phyloP scores from a whole-genome alignment of 1,140 invertebrate species.

The Dreissena polymorpha region DNA sequence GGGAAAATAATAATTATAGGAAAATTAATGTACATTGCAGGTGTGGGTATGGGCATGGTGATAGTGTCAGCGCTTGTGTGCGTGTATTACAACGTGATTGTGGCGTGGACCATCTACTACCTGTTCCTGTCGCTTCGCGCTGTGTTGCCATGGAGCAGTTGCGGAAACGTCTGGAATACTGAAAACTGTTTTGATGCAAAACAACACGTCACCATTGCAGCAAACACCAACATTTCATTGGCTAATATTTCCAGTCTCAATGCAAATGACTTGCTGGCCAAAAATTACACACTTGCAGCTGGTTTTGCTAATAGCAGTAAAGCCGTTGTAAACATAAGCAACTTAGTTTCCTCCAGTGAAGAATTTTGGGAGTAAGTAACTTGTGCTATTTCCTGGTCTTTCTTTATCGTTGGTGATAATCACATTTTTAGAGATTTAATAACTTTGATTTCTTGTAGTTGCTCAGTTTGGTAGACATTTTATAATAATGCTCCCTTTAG shows the following conservation, averaged over 20 bases:
- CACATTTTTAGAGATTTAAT: too few relatives aligned
- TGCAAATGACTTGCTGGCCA: conserved; percentile 11
- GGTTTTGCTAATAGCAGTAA: neutral
- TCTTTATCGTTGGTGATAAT: too few relatives aligned
- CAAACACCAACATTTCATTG: neutral
- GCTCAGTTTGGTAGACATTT: too few relatives aligned
- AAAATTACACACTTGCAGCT: neutral
- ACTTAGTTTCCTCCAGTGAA: conserved; percentile 68
- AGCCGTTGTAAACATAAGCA: neutral
- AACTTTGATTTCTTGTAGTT: too few relatives aligned
- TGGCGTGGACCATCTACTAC: conserved; percentile 99
- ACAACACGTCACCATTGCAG: conserved; percentile 14
- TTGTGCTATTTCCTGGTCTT: neutral
- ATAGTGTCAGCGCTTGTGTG: conserved; percentile 98
- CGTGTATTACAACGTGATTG: conserved; percentile 99
- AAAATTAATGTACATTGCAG: conserved; percentile 57
- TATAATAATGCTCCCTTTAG: too few relatives aligned
- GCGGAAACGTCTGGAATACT: conserved; percentile 93
- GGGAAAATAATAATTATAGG: too few relatives aligned
- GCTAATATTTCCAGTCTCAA: conserved; percentile 7
- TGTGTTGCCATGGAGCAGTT: conserved; percentile 93
- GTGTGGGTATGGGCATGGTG: conserved; percentile 77
- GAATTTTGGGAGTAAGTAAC: conserved; percentile 76
- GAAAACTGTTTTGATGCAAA: conserved; percentile 65
- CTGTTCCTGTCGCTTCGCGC: conserved; percentile 93